Percentiles rank a stretch among this genome's conserved stretches.
These are phyloP conservation scores for Trissolcus japonicus DNA, from an alignment of 2,888 invertebrate genomes.

Conservation along the genomic window DNA sequence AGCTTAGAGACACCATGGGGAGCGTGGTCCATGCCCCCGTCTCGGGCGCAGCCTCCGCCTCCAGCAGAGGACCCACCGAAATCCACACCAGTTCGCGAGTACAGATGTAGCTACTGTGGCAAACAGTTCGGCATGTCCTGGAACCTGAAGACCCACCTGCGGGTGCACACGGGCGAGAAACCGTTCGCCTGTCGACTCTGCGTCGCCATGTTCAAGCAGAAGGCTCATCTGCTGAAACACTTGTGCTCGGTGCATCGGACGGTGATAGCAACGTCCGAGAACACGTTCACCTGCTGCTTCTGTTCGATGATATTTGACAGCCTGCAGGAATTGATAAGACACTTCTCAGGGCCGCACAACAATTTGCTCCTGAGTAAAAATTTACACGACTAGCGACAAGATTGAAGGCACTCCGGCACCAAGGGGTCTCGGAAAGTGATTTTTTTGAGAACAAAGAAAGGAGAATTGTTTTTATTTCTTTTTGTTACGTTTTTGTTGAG, in stretches of 20 bases:
- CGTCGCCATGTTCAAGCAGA: conserved; percentile 94
- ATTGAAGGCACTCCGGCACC: conserved; percentile 66
- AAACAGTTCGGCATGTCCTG: conserved; percentile 95
- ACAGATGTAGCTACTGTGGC: conserved; percentile 92
- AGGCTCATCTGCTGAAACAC: conserved; percentile 91
- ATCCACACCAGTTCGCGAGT: conserved; percentile 84
- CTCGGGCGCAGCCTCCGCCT: conserved; percentile 79
- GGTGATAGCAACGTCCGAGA: conserved; percentile 89
- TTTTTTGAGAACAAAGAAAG: not conserved
- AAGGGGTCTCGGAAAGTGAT: conserved; percentile 46
- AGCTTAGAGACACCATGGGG: conserved; percentile 73
- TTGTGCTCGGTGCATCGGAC: conserved; percentile 92
- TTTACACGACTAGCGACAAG: conserved; percentile 81
- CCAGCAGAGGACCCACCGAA: conserved; percentile 79
- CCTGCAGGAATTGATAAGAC: conserved; percentile 89
- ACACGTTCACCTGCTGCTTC: conserved; percentile 90
- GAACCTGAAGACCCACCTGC: conserved; percentile 92
- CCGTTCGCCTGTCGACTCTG: conserved; percentile 92
- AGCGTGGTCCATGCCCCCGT: conserved; percentile 75
- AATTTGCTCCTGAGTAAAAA: conserved; percentile 91
- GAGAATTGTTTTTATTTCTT: too few species aligned
- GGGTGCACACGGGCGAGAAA: conserved; percentile 92
- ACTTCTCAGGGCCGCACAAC: conserved; percentile 92
- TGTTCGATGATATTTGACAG: conserved; percentile 91
- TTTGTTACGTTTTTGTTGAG: too few species aligned